Evolutionary conservation across 2,113 vertebrate genomes (phyloP), one percentile per base, ranked within the genome.

Genomic region (zebrafish (Danio rerio)): DNA sequence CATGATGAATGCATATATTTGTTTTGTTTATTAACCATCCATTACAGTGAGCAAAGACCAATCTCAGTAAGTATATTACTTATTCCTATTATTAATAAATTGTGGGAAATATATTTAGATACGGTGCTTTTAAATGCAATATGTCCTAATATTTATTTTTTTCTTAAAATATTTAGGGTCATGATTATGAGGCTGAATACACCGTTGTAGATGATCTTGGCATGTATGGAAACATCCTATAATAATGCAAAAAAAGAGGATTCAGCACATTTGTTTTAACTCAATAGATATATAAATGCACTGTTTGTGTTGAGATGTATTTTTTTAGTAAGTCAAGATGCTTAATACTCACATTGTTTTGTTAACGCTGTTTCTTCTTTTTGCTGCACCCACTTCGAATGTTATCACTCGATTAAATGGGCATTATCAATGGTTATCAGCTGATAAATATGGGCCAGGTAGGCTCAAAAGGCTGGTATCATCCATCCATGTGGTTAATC

Each of bases 61-160:
- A 31, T 31, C 66, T 12, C 9, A 12, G 66, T 50, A 45, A 70
- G 66, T 70, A 70, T 70, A 61, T 61, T 31, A 63, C 15, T 63
- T 40, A 63, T 40, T 40, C 40, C 31, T 63, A 63, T 12, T 6
- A 42, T 63, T 15, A 40, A 40, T 40, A 40, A 63, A 63, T 12
- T 13, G 21, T 63, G 61, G 7, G 40, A 63, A 63, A 40, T 3
- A 63, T 31, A 11, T 53, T 53, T 15, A 53, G 15, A 53, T 63
- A 40, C 6, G 40, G 5, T 63, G 12, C 7, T 63, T 63, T 40
- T 18, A 62, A 62, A 62, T 31, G 11, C 59, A 31, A 31, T 31
- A 31, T 62, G 11, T 21, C 6, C 1, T 68, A 7, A 18, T 20
- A 49, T 55, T 55, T 55, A 1, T 5, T 13, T 53, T 53, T 61